Percentiles rank a stretch among this genome's conserved stretches.
Evolutionary conservation across 2,888 invertebrate genomes (phyloP).

Genomic region (Troilus luridus): DNA sequence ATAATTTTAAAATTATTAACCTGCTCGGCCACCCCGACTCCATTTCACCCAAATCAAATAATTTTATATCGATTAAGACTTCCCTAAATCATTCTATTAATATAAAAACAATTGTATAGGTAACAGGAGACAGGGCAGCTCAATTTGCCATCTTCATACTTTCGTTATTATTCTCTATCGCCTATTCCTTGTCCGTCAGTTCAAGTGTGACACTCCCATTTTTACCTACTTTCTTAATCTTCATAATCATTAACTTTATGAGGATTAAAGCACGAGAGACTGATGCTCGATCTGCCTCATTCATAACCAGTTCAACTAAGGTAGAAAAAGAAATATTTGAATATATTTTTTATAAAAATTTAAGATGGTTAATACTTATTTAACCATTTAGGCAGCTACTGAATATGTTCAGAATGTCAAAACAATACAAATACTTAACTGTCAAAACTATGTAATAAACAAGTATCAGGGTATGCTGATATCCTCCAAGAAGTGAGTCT

Average conservation of each 20-base stretch:
- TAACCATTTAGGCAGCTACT: neutral
- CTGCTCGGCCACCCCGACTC: too few species aligned
- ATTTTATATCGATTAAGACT: too few species aligned
- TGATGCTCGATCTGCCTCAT: neutral
- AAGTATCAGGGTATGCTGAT: neutral
- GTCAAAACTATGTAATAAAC: neutral
- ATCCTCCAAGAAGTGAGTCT: neutral
- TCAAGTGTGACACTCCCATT: neutral
- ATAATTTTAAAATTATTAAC: too few species aligned
- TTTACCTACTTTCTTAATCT: neutral
- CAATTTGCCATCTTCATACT: constrained; percentile 13
- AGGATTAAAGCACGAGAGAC: too few species aligned
- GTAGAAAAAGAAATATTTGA: neutral
- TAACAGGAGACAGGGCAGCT: constrained; percentile 15
- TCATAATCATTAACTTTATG: neutral
- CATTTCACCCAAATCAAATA: too few species aligned
- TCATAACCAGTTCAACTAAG: constrained; percentile 21
- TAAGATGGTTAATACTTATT: neutral
- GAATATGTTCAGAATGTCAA: constrained; percentile 3
- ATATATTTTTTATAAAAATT: neutral
- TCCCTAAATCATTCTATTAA: too few species aligned
- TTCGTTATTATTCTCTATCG: neutral
- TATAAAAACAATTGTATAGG: neutral
- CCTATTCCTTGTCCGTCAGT: neutral
- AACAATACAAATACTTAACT: neutral